Evolutionary conservation across 1,140 invertebrate species (phyloP), one percentile per base, ranked within the genome.

Genomic region (Globodera rostochiensis): DNA sequence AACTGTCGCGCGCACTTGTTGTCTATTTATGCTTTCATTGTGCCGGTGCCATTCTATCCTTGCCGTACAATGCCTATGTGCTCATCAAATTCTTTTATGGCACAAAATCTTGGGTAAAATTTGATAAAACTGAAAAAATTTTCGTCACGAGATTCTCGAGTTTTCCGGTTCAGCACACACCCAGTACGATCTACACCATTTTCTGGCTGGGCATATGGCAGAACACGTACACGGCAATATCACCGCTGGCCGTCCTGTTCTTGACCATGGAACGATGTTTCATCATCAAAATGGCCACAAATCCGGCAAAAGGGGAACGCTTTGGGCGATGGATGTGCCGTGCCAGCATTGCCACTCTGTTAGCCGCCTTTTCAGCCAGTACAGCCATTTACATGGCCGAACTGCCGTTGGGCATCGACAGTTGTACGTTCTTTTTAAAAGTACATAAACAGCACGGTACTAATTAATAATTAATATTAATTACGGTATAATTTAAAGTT

Each of bases 171-270:
- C 57, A 64, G 57, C 57, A 64, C 19, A 19, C 57, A 11, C 5
- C 11, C 19, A 19, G 57, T 15, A 19, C 57, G 4, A 64, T 64
- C 0, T 15, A 64, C 57, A 64, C 11, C 4, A 15, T 64, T 64
- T 64, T 19, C 15, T 19, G 15, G 15, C 1, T n/a, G 57, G 57
- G 57, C 57, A 19, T 21, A 3, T 64, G 57, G 57, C 15, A n/a
- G 19, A 64, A n/a, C 19, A 19, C 57, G 57, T 64, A 64, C 57
- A 64, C 57, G 57, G 13, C 19, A 13, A 64, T 15, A 4, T 64
- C 57, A 19, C 36, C 66, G 13, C 60, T 78, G 21, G 53, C 64
- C 13, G 77, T 64, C 66, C 49, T 78, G 25, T 78, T 78, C 1
- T 3, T 78, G 49, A 78, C 77, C 46, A 25, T 78, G 5, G 53